Percentiles rank a stretch among this genome's conserved stretches.
Conservation (phyloP, 2,888 invertebrate species). For the Thecophora atra region DNA sequence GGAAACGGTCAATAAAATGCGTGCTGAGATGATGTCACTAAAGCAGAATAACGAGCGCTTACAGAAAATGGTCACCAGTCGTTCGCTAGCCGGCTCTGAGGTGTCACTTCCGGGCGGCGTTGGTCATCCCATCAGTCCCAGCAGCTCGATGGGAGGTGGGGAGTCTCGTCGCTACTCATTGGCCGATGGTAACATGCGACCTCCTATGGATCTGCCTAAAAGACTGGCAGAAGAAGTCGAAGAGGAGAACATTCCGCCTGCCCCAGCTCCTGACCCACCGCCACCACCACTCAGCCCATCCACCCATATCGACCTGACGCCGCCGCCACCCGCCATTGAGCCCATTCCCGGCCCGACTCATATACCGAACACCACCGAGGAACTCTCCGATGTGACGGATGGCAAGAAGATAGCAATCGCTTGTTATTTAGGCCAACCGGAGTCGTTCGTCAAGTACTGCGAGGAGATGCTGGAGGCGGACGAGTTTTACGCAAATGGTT, state of each 20-base stretch:
- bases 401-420: conserved; percentile 89
- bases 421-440: conserved; percentile 86
- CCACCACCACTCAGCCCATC: conserved; percentile 61
- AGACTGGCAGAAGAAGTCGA: conserved; percentile 65
- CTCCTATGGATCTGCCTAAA: conserved; percentile 65
- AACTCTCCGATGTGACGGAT: conserved; percentile 76
- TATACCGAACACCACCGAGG: conserved; percentile 68
- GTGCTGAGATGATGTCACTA: conserved; percentile 92
- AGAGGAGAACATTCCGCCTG: conserved; percentile 61
- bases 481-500: conserved; percentile 71
- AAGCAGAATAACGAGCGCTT: conserved; percentile 97
- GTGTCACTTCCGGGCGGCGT: conserved; percentile 65
- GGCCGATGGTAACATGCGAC: conserved; percentile 68
- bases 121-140: conserved; percentile 65
- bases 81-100: conserved; percentile 73
- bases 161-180: conserved; percentile 72
- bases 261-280: conserved; percentile 65
- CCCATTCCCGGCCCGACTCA: conserved; percentile 60
- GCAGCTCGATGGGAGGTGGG: conserved; percentile 66
- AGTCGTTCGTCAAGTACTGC: conserved; percentile 77
- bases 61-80: conserved; percentile 82
- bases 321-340: conserved; percentile 65
- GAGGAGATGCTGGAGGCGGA: conserved; percentile 75
- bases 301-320: conserved; percentile 65
- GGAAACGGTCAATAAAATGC: conserved; percentile 97